Evolutionary conservation across 37 sponge, comb jelly and placozoan species (phyloP).

Genomic region (Beroe forskalii): DNA sequence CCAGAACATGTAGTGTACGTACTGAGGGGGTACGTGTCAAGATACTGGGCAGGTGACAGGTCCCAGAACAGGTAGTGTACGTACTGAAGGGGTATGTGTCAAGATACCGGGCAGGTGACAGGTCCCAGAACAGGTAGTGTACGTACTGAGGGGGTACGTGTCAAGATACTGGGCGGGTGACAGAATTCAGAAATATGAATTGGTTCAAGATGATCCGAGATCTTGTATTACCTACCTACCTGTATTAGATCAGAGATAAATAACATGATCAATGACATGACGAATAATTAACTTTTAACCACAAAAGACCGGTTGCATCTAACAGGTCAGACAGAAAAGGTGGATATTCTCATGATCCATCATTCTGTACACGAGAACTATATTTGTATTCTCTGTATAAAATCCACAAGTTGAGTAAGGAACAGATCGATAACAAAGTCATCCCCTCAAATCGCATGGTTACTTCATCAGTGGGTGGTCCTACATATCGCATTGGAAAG

Average conservation of each 20-base stretch:
- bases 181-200: neutral
- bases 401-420: neutral
- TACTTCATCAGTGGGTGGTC: too few species aligned
- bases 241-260: neutral
- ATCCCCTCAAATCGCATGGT: slow-evolving; percentile 1
- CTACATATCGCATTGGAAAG: too few species aligned
- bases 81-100: too few species aligned
- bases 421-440: neutral
- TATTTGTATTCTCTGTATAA: neutral
- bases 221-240: too few species aligned
- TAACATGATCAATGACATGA: neutral
- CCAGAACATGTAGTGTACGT: too few species aligned
- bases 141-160: too few species aligned
- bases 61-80: too few species aligned
- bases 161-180: too few species aligned
- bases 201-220: neutral
- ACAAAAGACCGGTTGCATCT: neutral
- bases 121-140: too few species aligned
- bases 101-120: too few species aligned
- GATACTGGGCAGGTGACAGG: too few species aligned
- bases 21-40: too few species aligned
- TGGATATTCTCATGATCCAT: neutral
- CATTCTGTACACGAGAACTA: neutral
- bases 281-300: neutral
- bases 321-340: neutral